phyloP scores from a whole-genome alignment of 2,797 vertebrate genomes.

The Apogon hyalosoma region DNA sequence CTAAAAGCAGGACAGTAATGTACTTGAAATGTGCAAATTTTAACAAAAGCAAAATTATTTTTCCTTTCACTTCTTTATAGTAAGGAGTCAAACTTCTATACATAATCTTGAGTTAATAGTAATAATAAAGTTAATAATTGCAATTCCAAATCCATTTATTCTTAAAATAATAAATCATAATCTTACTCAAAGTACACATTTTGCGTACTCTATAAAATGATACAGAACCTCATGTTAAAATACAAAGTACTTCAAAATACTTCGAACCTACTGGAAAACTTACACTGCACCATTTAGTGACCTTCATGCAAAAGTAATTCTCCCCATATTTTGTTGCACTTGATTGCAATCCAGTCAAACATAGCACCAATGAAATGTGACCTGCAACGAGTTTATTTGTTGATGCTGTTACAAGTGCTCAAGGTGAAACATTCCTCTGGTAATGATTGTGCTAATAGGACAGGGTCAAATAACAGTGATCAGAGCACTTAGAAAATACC shows the following conservation, averaged over 20 bases:
- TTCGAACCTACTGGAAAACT: background rate
- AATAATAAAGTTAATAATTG: background rate
- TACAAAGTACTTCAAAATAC: background rate
- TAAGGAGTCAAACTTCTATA: too few relatives aligned
- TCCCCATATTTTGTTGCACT: slow-evolving; percentile 40
- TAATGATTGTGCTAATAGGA: slow-evolving; percentile 39
- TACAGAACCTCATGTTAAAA: slow-evolving; percentile 1
- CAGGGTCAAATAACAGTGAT: slow-evolving; percentile 23
- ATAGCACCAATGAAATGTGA: slow-evolving; percentile 48
- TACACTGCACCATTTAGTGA: slow-evolving; percentile 21
- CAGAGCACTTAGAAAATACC: slow-evolving; percentile 15
- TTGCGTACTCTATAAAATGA: background rate
- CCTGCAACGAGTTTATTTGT: slow-evolving; percentile 51
- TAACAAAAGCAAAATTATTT: slow-evolving; percentile 4
- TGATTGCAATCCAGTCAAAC: slow-evolving; percentile 39
- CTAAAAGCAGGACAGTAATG: background rate
- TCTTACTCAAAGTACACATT: background rate
- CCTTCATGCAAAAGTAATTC: slow-evolving; percentile 23
- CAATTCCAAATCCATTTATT: background rate
- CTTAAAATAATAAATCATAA: background rate
- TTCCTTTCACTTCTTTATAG: too few relatives aligned
- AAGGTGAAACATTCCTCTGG: slow-evolving; percentile 50
- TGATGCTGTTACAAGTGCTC: slow-evolving; percentile 45
- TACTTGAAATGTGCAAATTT: background rate
- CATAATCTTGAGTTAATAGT: background rate